Conservation (phyloP, 2,888 invertebrate genomes). For the Tetragonisca angustula region DNA sequence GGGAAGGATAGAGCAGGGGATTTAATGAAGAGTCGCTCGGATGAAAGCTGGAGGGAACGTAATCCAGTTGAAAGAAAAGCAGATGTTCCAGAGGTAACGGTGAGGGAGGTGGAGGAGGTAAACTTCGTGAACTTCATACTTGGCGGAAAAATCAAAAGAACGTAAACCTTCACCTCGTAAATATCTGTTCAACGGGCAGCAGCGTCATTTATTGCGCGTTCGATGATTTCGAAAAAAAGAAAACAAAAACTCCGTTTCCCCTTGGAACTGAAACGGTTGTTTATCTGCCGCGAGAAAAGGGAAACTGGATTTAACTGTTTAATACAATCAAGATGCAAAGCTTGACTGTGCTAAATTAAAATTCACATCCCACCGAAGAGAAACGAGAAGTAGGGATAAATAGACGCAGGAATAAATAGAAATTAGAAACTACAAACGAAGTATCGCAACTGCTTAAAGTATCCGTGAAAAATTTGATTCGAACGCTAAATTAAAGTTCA, state of each 20-base stretch:
- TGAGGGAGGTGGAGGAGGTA: too few species aligned
- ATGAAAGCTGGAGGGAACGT: not conserved
- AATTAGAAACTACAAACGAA: too few species aligned
- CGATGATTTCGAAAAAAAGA: too few species aligned
- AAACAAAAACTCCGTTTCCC: not conserved
- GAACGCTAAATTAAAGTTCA: too few species aligned
- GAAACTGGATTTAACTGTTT: too few species aligned
- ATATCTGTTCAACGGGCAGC: not conserved
- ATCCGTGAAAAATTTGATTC: too few species aligned
- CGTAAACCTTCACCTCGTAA: not conserved
- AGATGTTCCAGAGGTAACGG: not conserved
- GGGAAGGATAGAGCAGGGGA: not conserved
- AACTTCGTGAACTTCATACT: not conserved
- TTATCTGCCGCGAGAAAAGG: not conserved
- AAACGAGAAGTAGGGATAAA: too few species aligned
- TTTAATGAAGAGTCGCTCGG: not conserved
- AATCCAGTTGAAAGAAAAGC: not conserved
- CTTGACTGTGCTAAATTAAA: too few species aligned
- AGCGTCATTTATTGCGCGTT: not conserved
- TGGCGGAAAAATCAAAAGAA: not conserved
- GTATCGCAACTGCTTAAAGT: too few species aligned
- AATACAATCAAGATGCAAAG: too few species aligned
- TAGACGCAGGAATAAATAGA: too few species aligned
- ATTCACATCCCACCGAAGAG: too few species aligned
- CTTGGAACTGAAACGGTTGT: not conserved